Percentiles rank a stretch among this genome's conserved stretches.
These are phyloP conservation scores for Anisognathus igniventris DNA, from an alignment of 2,797 vertebrate species.

Conservation along the genomic window DNA sequence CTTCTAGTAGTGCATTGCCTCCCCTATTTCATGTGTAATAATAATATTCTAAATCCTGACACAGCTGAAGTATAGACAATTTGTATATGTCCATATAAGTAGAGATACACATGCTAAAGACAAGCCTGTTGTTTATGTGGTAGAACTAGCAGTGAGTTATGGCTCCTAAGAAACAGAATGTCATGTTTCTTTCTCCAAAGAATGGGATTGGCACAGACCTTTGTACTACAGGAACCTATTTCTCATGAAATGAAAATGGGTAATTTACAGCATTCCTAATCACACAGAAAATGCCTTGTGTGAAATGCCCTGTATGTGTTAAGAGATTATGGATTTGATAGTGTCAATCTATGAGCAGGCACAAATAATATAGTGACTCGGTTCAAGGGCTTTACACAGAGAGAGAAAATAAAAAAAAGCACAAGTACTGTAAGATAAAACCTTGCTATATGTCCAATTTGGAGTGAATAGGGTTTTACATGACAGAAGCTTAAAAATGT, in stretches of 20 bases:
- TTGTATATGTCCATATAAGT: neutral
- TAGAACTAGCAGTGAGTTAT: neutral
- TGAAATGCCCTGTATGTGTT: neutral
- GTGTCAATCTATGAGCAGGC: neutral
- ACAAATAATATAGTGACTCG: neutral
- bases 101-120: neutral
- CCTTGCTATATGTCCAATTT: neutral
- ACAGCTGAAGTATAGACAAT: neutral
- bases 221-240: neutral
- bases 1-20: neutral
- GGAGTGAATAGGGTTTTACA: neutral
- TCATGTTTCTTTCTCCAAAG: slow-evolving; percentile 20
- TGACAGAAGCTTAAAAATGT: neutral
- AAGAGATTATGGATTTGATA: slow-evolving; percentile 22
- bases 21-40: neutral
- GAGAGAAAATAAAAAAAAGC: accelerated
- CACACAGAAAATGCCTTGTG: neutral
- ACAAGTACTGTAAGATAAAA: neutral
- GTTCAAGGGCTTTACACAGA: neutral
- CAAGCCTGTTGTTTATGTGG: neutral
- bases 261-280: slow-evolving; percentile 45
- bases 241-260: slow-evolving; percentile 14
- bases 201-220: neutral
- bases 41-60: neutral
- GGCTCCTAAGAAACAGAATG: neutral